These are phyloP conservation scores for Anas platyrhynchos DNA, from an alignment of 2,113 vertebrate genomes.

Conservation along the genomic window DNA sequence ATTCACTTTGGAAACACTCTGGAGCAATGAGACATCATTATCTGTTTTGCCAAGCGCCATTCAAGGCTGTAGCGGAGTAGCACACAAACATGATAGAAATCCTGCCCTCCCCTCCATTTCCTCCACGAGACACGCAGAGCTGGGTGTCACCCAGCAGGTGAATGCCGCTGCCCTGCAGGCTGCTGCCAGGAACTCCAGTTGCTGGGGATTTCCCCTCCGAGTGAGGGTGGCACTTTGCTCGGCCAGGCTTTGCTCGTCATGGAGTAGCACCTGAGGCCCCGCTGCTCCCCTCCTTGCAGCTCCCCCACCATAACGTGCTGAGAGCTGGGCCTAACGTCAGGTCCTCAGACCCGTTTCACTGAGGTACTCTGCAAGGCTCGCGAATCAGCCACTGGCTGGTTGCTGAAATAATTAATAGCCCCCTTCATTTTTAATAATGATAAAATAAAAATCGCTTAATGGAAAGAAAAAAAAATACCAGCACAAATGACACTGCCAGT, in stretches of 20 bases:
- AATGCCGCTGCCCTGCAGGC: fast-evolving
- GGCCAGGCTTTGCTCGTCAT: background rate
- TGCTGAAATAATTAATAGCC: conserved; percentile 23
- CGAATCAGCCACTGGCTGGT: background rate
- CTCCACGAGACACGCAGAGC: background rate
- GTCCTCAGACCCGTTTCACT: background rate
- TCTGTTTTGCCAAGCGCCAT: conserved; percentile 54
- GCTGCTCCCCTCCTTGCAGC: background rate
- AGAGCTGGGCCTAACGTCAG: background rate
- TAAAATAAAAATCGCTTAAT: background rate
- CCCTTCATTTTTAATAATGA: conserved; percentile 7
- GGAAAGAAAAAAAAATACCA: background rate
- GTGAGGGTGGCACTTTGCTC: background rate
- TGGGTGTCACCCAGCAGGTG: background rate
- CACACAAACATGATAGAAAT: conserved; percentile 14
- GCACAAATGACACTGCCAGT: background rate
- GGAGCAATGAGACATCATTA: conserved; percentile 59
- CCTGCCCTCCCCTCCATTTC: conserved; percentile 1
- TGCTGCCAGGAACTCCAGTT: background rate
- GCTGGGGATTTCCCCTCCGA: background rate
- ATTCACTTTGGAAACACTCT: conserved; percentile 67
- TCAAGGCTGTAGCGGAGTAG: conserved; percentile 22
- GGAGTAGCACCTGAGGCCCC: background rate
- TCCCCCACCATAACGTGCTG: background rate
- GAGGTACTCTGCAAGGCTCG: background rate